Evolutionary conservation across 1,140 invertebrate genomes (phyloP).

Genomic region (Penaeus japonicus): DNA sequence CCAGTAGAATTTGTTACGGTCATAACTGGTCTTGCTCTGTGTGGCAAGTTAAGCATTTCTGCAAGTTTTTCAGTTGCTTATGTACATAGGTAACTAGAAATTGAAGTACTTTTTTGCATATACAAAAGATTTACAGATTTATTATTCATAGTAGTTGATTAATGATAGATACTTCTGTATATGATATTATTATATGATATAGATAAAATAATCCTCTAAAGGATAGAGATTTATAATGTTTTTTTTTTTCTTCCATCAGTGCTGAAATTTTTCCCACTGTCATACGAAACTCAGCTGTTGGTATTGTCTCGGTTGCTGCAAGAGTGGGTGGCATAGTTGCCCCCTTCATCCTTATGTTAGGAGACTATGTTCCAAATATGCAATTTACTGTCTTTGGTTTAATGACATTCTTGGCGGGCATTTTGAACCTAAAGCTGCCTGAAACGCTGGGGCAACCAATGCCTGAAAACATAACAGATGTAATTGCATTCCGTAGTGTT

Average conservation of each 20-base stretch:
- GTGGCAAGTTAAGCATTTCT: constrained; percentile 65
- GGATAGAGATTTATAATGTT: neutral
- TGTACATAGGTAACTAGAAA: constrained; percentile 61
- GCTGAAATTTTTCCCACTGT: constrained; percentile 86
- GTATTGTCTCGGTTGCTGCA: constrained; percentile 73
- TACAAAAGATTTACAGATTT: neutral
- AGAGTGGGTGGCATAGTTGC: constrained; percentile 66
- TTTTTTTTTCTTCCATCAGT: constrained; percentile 65
- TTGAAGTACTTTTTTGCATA: neutral
- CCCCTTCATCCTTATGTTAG: constrained; percentile 61
- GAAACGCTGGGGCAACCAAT: constrained; percentile 62
- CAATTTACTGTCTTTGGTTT: constrained; percentile 62
- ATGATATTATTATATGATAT: neutral
- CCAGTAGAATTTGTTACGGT: neutral
- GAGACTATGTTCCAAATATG: constrained; percentile 41
- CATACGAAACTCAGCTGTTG: constrained; percentile 82
- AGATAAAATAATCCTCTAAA: neutral
- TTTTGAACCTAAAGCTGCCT: constrained; percentile 61
- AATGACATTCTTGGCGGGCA: constrained; percentile 60
- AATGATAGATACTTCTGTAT: neutral
- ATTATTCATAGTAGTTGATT: neutral
- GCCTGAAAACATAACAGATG: constrained; percentile 62
- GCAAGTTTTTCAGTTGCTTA: constrained; percentile 63
- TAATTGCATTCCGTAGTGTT: constrained; percentile 30
- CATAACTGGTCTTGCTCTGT: constrained; percentile 61